These are phyloP conservation scores for Torymus texanus DNA, from an alignment of 2,888 invertebrate species.

Conservation along the genomic window DNA sequence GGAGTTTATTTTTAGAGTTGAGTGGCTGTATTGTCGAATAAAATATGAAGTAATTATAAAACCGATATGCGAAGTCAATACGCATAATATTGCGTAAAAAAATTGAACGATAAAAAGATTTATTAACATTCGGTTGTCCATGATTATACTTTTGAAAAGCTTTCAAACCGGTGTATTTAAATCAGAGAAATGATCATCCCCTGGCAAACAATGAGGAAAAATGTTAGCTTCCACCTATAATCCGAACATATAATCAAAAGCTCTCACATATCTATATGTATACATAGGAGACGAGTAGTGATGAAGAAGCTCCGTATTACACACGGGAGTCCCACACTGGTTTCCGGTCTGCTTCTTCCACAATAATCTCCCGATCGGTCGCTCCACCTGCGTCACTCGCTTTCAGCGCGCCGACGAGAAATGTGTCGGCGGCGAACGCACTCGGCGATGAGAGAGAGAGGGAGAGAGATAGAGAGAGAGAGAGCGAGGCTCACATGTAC, in stretches of 20 bases:
- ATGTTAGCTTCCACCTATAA: no score
- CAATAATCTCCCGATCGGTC: conserved; percentile 69
- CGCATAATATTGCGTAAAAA: no score
- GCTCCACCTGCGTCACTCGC: conserved; percentile 66
- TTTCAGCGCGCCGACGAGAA: conserved; percentile 42
- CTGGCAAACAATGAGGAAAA: no score
- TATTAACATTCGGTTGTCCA: no score
- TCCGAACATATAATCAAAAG: not conserved
- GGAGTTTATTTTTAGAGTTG: no score
- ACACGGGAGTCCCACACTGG: conserved; percentile 60
- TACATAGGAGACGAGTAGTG: conserved; percentile 10
- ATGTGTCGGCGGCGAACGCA: conserved; percentile 28
- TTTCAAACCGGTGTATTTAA: no score
- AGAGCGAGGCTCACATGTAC: conserved; percentile 34
- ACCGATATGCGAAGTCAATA: no score
- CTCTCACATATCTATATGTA: not conserved
- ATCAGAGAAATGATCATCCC: no score
- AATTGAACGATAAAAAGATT: no score
- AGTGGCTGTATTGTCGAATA: no score
- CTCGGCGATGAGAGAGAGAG: not conserved
- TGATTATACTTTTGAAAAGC: no score
- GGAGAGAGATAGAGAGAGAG: not conserved
- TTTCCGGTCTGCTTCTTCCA: conserved; percentile 68
- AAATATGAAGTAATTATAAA: no score
- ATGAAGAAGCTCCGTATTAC: conserved; percentile 34